phyloP scores from a whole-genome alignment of 2,888 invertebrate genomes.

The Petrolisthes cinctipes region DNA sequence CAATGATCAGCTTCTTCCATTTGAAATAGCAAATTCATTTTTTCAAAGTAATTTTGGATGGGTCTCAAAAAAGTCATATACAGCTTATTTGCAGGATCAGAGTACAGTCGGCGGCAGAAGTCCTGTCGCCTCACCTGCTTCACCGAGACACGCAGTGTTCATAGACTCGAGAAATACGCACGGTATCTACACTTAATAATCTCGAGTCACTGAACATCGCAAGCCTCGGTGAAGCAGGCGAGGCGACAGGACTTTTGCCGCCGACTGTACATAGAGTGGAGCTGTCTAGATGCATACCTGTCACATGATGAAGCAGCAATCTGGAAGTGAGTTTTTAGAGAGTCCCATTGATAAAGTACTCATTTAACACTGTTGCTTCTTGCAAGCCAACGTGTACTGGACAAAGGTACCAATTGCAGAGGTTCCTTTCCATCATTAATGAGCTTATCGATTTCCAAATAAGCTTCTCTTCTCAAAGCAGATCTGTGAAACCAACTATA shows the following conservation, averaged over 20 bases:
- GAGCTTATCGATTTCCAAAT: no score
- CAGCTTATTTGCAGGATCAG: slow-evolving; percentile 12
- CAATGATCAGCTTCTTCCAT: slow-evolving; percentile 19
- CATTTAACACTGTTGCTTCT: slow-evolving; percentile 26
- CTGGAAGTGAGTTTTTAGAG: slow-evolving; percentile 31
- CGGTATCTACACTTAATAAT: no score
- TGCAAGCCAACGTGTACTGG: slow-evolving; percentile 30
- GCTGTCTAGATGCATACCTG: slow-evolving; percentile 31
- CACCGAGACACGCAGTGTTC: no score
- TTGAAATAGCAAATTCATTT: slow-evolving; percentile 15
- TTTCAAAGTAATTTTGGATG: slow-evolving; percentile 21
- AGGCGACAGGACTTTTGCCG: no score
- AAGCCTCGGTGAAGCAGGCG: no score
- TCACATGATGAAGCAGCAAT: slow-evolving; percentile 30
- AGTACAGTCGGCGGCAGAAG: no score
- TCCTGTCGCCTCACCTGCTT: no score
- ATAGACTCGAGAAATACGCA: no score
- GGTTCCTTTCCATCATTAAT: slow-evolving; percentile 17
- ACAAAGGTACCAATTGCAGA: slow-evolving; percentile 20
- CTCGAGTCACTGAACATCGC: no score
- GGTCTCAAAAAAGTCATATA: slow-evolving; percentile 34
- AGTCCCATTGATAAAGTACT: slow-evolving; percentile 25
- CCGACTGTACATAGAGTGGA: no score
- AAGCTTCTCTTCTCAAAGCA: slow-evolving; percentile 25
- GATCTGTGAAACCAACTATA: slow-evolving; percentile 37